A percentile compares a stretch with the other conserved stretches of the same genome.
Conservation (phyloP, 2,888 invertebrate species). For the Eurytoma adleriae region DNA sequence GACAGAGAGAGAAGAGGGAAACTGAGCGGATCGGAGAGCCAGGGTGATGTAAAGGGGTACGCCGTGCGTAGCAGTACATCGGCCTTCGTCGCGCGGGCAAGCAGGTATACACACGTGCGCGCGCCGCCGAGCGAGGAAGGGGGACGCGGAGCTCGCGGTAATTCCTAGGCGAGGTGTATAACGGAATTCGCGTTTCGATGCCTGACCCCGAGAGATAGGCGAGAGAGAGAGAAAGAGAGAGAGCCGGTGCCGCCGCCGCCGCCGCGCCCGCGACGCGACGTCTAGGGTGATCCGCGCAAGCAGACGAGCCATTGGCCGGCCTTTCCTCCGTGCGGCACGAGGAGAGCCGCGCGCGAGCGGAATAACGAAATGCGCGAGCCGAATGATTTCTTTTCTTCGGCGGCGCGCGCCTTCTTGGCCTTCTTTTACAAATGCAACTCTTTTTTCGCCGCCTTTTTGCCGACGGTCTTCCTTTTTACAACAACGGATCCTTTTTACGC, state of each 20-base stretch:
- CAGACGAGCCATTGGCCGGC: constrained; percentile 35
- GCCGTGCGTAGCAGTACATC: too few species aligned
- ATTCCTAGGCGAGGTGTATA: constrained; percentile 53
- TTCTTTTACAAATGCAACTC: constrained; percentile 33
- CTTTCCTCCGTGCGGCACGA: constrained; percentile 11
- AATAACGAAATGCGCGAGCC: constrained; percentile 44
- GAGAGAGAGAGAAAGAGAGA: constrained; percentile 27
- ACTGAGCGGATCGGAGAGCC: too few species aligned
- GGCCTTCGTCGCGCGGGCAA: too few species aligned
- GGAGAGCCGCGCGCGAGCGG: constrained; percentile 2
- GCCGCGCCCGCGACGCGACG: constrained; percentile 40
- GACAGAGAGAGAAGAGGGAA: constrained; percentile 17
- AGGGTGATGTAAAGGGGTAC: too few species aligned
- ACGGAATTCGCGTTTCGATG: constrained; percentile 55
- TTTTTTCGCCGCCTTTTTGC: constrained; percentile 7
- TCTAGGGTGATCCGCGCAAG: constrained; percentile 46
- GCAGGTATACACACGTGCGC: too few species aligned
- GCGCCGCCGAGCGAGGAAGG: not conserved
- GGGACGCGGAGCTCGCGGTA: constrained; percentile 21
- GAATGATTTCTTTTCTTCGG: constrained; percentile 32
- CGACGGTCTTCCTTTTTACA: not conserved
- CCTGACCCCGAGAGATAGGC: constrained; percentile 40
- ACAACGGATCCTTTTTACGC: not conserved
- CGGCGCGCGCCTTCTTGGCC: not conserved
- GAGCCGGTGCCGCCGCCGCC: not conserved